phyloP scores from a whole-genome alignment of 2,888 invertebrate species.

The Nomada ferruginata region DNA sequence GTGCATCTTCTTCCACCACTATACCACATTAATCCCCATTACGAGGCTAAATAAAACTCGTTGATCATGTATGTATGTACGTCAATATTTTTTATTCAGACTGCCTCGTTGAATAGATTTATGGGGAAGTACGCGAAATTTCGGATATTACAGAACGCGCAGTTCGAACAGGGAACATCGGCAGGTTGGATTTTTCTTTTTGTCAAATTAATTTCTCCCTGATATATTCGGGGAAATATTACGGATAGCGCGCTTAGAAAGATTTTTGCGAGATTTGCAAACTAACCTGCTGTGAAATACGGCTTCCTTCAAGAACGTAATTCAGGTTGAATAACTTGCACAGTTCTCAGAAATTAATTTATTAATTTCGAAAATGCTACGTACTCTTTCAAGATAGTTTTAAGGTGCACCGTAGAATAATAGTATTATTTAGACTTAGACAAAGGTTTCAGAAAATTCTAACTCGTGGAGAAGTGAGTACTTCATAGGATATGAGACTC shows the following conservation, averaged over 20 bases:
- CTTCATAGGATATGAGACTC: too few species aligned
- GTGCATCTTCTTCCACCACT: background rate
- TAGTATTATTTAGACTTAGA: too few species aligned
- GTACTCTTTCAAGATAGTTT: too few species aligned
- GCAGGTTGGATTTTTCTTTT: background rate
- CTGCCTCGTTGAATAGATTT: background rate
- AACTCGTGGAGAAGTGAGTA: too few species aligned
- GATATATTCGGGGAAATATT: background rate
- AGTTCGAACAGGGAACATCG: background rate
- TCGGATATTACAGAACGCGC: background rate
- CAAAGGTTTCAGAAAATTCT: too few species aligned
- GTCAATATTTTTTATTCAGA: conserved; percentile 1
- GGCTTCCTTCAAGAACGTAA: background rate
- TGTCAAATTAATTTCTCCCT: conserved; percentile 10
- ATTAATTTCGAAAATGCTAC: too few species aligned
- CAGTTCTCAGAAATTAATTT: too few species aligned
- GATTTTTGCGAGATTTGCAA: background rate
- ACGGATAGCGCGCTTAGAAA: background rate
- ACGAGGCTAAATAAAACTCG: background rate
- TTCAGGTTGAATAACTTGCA: background rate
- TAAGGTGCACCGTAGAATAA: too few species aligned
- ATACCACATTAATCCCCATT: background rate
- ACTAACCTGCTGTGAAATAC: background rate
- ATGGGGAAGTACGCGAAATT: background rate
- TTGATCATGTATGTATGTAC: background rate